A percentile compares a stretch with the other conserved stretches of the same genome.
phyloP scores from a whole-genome alignment of 2,113 vertebrate genomes.

The Clarias macrocephalus region DNA sequence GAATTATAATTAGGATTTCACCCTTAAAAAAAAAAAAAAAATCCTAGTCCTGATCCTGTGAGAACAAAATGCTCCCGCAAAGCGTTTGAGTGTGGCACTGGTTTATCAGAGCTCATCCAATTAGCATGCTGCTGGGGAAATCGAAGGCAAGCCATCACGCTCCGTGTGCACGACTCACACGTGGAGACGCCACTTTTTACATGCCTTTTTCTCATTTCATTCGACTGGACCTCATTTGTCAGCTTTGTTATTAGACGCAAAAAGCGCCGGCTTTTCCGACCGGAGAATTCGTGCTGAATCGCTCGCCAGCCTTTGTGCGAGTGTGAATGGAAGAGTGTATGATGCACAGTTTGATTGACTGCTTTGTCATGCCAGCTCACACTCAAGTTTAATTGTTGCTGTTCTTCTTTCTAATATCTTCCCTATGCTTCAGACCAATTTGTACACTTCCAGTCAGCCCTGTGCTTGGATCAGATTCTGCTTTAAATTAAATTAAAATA shows the following conservation, averaged over 20 bases:
- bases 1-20: not conserved
- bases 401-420: not conserved
- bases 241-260: not conserved
- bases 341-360: not conserved
- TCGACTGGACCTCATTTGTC: not conserved
- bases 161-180: not conserved
- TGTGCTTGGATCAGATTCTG: not conserved
- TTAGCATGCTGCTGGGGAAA: not conserved
- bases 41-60: not conserved
- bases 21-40: conserved; percentile 3
- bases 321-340: not conserved
- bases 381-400: not conserved
- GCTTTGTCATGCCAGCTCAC: not conserved
- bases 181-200: not conserved
- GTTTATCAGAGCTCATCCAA: conserved; percentile 18
- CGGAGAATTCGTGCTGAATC: not conserved
- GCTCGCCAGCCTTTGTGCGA: not conserved
- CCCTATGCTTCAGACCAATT: not conserved
- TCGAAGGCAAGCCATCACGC: not conserved
- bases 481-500: too few relatives aligned
- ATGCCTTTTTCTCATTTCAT: not conserved
- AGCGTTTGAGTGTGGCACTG: not conserved
- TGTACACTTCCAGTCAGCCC: not conserved
- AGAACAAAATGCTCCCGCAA: conserved; percentile 1
- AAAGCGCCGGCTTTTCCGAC: not conserved